A percentile compares a stretch with the other conserved stretches of the same genome.
Evolutionary conservation across 2,888 invertebrate genomes (phyloP).

Genomic region (Scaptomyza polygonia): DNA sequence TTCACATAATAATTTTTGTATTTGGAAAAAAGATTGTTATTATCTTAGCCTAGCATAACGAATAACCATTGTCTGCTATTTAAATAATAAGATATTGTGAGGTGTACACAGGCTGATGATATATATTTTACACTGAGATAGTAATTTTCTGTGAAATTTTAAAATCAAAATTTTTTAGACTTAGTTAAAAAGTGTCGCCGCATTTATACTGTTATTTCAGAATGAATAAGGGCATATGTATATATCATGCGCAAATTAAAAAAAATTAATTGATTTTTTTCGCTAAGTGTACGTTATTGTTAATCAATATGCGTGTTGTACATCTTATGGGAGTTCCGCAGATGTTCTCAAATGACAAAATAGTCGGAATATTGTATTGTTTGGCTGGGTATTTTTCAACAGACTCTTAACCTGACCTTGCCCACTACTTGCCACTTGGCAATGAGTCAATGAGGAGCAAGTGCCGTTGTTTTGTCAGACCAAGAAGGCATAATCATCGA

Average conservation of each 20-base stretch:
- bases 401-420: constrained; percentile 50
- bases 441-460: constrained; percentile 58
- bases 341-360: constrained; percentile 70
- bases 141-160: too few species aligned
- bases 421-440: constrained; percentile 60
- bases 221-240: too few species aligned
- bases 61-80: constrained; percentile 14
- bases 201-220: too few species aligned
- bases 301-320: constrained; percentile 44
- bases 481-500: constrained; percentile 57
- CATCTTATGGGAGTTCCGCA: constrained; percentile 30
- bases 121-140: too few species aligned
- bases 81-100: constrained; percentile 6
- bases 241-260: too few species aligned
- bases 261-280: too few species aligned
- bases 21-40: constrained; percentile 2
- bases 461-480: constrained; percentile 51
- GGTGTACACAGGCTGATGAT: constrained; percentile 16
- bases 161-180: too few species aligned
- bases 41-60: constrained; percentile 17
- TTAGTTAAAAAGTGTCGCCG: too few species aligned
- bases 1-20: constrained; percentile 18
- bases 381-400: constrained; percentile 16
- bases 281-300: constrained; percentile 4
- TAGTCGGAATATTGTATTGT: constrained; percentile 33